Base-by-base conservation (phyloP, 2,797 vertebrate species). In the Alcedo atthis region DNA sequence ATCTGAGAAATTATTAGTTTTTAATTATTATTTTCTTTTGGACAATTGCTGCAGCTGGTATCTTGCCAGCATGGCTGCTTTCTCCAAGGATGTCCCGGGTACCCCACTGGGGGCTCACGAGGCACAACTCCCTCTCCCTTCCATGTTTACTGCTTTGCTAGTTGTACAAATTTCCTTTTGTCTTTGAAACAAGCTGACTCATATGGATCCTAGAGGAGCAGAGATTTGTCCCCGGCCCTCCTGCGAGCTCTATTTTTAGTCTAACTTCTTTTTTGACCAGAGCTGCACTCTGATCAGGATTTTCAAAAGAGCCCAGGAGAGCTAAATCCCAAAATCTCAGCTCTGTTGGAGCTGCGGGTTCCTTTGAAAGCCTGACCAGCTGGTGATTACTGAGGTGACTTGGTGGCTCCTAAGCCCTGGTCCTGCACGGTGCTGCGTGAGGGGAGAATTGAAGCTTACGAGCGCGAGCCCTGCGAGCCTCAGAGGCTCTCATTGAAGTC, bases 341-440 rank as follows among this genome's bases (percentile, higher is more conserved):
- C 0, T 0, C 78, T 55, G 43, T 53, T 11, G 15, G 51, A 90
- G 68, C 91, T 62, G 32, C 0, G 1, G 71, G 88, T 71, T 48
- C 83, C 93, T 96, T 92, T 96, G 95, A 95, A 96, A 93, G 81
- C 61, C 85, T 81, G 61, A 70, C 95, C 85, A 4, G 54, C 17
- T 20, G 85, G 21, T 58, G 85, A 58, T 91, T 10, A 33, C 73
- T 35, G 75, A 7, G 10, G 63, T 24, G 91, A 53, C 82, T 79
- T 4, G 82, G 82, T 73, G 80, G 28, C 92, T 95, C 45, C 81
- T 91, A 76, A 94, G 81, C 78, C 84, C 78, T 84, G 87, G 12
- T 86, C 59, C 82, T 88, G 91, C 92, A 79, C 79, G 93, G 84
- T 82, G 86, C 83, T 46, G 64, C 2, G 0, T 26, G 55, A 5